Evolutionary conservation across 1,140 invertebrate genomes (phyloP).

Genomic region (Cyclina sinensis): DNA sequence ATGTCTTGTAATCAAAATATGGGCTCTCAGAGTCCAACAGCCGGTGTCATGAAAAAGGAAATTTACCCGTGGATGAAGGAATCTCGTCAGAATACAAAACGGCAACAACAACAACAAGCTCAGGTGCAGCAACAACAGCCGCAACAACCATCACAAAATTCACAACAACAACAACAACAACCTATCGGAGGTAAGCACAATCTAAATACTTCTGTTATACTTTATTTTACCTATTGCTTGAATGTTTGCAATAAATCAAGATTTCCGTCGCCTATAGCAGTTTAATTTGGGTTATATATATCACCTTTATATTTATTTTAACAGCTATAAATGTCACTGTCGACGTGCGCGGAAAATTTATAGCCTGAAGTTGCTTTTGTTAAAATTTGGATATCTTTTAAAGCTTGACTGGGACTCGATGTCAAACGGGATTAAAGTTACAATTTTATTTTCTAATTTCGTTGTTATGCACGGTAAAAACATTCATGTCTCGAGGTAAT

Average conservation of each 20-base stretch:
- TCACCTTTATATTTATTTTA: conserved; percentile 49
- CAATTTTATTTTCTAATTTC: conserved; percentile 34
- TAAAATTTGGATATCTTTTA: conserved; percentile 8
- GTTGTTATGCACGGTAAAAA: neutral
- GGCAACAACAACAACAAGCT: conserved; percentile 57
- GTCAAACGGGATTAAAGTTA: conserved; percentile 9
- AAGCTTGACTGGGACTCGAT: conserved; percentile 11
- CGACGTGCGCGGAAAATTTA: conserved; percentile 61
- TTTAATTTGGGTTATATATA: conserved; percentile 49
- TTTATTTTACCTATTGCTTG: conserved; percentile 31
- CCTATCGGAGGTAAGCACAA: conserved; percentile 55
- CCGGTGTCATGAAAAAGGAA: conserved; percentile 66
- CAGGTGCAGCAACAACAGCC: conserved; percentile 49
- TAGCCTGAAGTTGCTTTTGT: conserved; percentile 34
- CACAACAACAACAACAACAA: conserved; percentile 44
- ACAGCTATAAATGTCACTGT: conserved; percentile 57
- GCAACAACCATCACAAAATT: neutral
- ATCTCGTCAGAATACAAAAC: conserved; percentile 70
- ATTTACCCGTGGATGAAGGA: conserved; percentile 77
- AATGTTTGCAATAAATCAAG: conserved; percentile 52
- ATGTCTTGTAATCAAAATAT: conserved; percentile 41
- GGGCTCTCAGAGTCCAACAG: conserved; percentile 39
- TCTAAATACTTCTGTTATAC: conserved; percentile 16
- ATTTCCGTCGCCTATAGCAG: neutral
- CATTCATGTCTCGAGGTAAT: neutral